These are phyloP conservation scores for Ligdia adustata DNA, from an alignment of 2,888 invertebrate species.

Conservation along the genomic window DNA sequence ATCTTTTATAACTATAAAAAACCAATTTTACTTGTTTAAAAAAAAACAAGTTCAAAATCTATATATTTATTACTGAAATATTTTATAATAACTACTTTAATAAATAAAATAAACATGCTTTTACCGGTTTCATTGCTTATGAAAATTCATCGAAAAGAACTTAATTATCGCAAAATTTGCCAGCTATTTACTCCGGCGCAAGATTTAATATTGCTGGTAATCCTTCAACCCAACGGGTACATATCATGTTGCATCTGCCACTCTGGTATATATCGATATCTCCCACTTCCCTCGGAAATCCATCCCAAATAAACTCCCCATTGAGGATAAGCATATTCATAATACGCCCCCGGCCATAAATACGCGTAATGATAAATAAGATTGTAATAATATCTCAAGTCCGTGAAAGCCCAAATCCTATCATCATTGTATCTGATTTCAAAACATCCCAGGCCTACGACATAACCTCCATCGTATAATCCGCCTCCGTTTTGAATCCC, in stretches of 20 bases:
- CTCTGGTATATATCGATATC: slow-evolving; percentile 27
- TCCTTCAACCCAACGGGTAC: slow-evolving; percentile 35
- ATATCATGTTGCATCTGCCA: slow-evolving; percentile 23
- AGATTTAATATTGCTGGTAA: too few species aligned
- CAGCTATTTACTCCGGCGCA: too few species aligned
- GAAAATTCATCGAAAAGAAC: too few species aligned
- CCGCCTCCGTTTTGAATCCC: slow-evolving; percentile 58
- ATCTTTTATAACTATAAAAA: too few species aligned
- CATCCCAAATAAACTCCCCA: slow-evolving; percentile 37
- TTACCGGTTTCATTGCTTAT: too few species aligned
- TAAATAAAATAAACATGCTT: too few species aligned
- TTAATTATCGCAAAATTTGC: too few species aligned
- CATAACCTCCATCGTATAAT: slow-evolving; percentile 26
- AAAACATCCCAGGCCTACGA: slow-evolving; percentile 56
- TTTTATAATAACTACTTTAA: too few species aligned
- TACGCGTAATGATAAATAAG: slow-evolving; percentile 38
- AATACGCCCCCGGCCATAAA: slow-evolving; percentile 48
- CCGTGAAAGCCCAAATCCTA: slow-evolving; percentile 58
- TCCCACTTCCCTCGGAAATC: slow-evolving; percentile 1
- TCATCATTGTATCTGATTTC: slow-evolving; percentile 64
- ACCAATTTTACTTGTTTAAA: too few species aligned
- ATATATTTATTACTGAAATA: too few species aligned
- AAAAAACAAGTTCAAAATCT: too few species aligned
- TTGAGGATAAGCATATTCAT: slow-evolving; percentile 64
- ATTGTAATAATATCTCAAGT: slow-evolving; percentile 54